phyloP scores from a whole-genome alignment of 1,140 invertebrate genomes.

The Meloidogyne exigua region DNA sequence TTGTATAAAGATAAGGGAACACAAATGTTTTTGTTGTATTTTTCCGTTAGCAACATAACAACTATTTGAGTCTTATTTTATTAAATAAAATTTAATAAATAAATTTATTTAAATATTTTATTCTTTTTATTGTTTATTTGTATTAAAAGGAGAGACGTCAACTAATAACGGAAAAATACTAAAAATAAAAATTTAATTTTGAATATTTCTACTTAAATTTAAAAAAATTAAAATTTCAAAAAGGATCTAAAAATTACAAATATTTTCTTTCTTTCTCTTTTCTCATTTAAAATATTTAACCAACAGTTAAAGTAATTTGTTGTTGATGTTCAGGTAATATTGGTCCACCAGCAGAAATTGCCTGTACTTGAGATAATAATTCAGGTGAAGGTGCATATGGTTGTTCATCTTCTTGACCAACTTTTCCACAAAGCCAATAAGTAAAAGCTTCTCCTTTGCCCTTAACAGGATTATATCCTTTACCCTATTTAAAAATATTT shows the following conservation, averaged over 20 bases:
- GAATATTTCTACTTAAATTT: too few relatives aligned
- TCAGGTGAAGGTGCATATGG: conserved; percentile 19
- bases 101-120: too few relatives aligned
- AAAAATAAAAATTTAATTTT: too few relatives aligned
- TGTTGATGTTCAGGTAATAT: background rate
- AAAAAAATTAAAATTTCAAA: too few relatives aligned
- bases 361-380: conserved; percentile 15
- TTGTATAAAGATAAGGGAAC: too few relatives aligned
- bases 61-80: too few relatives aligned
- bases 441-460: conserved; percentile 47
- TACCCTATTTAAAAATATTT: conserved; percentile 18
- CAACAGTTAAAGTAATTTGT: conserved; percentile 17
- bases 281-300: conserved; percentile 19
- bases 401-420: conserved; percentile 26
- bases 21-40: too few relatives aligned
- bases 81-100: too few relatives aligned
- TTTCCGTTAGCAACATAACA: too few relatives aligned
- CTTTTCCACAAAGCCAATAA: conserved; percentile 49
- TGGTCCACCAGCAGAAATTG: conserved; percentile 11
- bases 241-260: background rate
- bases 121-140: too few relatives aligned
- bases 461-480: conserved; percentile 32
- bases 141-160: too few relatives aligned
- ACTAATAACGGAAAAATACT: too few relatives aligned
- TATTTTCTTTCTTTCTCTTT: background rate